Conservation (phyloP, 2,113 vertebrate genomes). For the Mungos mungo region DNA sequence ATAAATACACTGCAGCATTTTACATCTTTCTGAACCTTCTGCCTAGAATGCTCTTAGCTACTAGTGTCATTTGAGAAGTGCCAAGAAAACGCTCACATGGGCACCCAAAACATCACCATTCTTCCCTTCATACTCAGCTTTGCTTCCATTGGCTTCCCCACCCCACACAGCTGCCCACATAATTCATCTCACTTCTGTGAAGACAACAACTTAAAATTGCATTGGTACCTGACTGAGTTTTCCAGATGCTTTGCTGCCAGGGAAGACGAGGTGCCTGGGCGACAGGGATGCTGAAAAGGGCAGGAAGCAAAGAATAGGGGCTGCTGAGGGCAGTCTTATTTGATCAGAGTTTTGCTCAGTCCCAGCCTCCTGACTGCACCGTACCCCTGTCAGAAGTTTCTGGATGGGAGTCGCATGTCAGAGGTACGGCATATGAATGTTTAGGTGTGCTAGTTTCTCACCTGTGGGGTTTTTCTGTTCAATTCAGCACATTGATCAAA, state of each 20-base stretch:
- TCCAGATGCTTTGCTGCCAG: background rate
- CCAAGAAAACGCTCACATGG: background rate
- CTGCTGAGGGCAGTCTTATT: background rate
- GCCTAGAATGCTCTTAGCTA: background rate
- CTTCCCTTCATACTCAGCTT: background rate
- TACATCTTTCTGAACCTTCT: background rate
- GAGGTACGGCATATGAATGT: background rate
- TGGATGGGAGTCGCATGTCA: background rate
- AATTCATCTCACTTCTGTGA: background rate
- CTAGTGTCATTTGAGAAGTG: background rate
- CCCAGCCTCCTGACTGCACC: background rate
- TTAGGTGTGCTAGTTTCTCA: background rate
- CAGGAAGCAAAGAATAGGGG: background rate
- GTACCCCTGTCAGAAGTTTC: background rate
- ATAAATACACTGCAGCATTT: fast-evolving
- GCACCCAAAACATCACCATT: background rate
- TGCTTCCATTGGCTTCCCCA: background rate
- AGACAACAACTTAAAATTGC: background rate
- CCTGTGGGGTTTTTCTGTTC: background rate
- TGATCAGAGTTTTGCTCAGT: background rate
- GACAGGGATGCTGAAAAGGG: background rate
- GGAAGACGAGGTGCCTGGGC: fast-evolving
- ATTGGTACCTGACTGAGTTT: background rate
- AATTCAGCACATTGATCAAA: background rate
- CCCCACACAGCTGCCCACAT: background rate